phyloP scores from a whole-genome alignment of 2,797 vertebrate species.

The Rhabdomys pumilio region DNA sequence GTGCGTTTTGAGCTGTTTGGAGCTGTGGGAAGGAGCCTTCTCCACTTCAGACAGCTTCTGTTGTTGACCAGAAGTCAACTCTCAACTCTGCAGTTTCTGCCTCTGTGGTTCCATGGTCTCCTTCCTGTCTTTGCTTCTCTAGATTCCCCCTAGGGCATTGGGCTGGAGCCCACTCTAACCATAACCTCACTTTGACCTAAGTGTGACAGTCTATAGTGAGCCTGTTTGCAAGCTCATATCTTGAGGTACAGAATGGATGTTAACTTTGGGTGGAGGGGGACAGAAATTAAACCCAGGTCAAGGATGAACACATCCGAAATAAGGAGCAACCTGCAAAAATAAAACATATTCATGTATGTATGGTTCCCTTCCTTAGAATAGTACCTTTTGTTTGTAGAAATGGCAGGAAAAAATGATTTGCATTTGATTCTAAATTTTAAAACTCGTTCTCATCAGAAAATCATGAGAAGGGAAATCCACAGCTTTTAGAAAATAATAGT shows the following conservation, averaged over 20 bases:
- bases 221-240: not conserved
- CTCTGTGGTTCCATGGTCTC: not conserved
- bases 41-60: not conserved
- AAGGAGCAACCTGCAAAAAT: not conserved
- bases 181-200: not conserved
- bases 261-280: not conserved
- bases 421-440: not conserved
- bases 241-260: not conserved
- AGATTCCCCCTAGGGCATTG: not conserved
- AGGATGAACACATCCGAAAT: not conserved
- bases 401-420: not conserved
- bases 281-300: not conserved
- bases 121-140: not conserved
- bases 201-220: not conserved
- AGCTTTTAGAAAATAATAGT: not conserved
- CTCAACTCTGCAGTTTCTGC: not conserved
- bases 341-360: not conserved
- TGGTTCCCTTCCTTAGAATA: not conserved
- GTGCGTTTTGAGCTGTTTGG: not conserved
- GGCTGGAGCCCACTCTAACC: not conserved
- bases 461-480: conserved; percentile 26
- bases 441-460: conserved; percentile 18
- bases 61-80: not conserved
- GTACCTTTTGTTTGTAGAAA: not conserved
- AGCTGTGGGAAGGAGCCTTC: not conserved